A percentile compares a stretch with the other conserved stretches of the same genome.
Evolutionary conservation across 2,888 invertebrate species (phyloP).

Genomic region (Linyphia triangularis): DNA sequence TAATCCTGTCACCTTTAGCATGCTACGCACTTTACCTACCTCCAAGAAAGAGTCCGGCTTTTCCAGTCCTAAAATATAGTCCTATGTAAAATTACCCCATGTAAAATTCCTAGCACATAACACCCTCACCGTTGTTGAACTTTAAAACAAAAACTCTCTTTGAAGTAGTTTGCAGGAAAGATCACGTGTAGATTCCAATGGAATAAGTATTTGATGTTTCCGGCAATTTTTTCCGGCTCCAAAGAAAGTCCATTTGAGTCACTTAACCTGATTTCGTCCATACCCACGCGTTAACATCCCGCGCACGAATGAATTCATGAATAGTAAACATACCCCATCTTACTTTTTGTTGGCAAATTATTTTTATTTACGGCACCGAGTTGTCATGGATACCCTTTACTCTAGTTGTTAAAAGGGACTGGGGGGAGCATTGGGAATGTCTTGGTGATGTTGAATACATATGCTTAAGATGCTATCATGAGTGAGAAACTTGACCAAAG

Average conservation of each 20-base stretch:
- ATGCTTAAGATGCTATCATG: too few species aligned
- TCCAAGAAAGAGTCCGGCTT: too few species aligned
- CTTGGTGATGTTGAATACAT: too few species aligned
- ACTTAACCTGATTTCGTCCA: neutral
- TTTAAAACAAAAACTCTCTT: neutral
- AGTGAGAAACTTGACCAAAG: too few species aligned
- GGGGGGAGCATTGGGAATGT: too few species aligned
- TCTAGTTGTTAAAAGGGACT: neutral
- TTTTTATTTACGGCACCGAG: neutral
- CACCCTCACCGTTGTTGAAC: too few species aligned
- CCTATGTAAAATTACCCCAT: too few species aligned
- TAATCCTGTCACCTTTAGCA: too few species aligned
- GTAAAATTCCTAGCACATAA: too few species aligned
- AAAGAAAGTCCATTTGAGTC: neutral
- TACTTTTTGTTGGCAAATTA: neutral
- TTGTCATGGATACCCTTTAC: neutral
- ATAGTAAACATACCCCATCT: neutral
- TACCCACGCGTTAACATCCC: neutral
- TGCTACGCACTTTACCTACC: too few species aligned
- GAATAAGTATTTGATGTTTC: neutral
- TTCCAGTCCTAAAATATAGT: too few species aligned
- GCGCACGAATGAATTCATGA: slow-evolving; percentile 3
- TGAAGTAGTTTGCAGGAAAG: neutral
- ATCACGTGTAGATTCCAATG: neutral
- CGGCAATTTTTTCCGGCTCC: neutral